Percentiles rank a stretch among this genome's conserved stretches.
Conservation (phyloP, 2,113 vertebrate species). For the Urocolius indicus region DNA sequence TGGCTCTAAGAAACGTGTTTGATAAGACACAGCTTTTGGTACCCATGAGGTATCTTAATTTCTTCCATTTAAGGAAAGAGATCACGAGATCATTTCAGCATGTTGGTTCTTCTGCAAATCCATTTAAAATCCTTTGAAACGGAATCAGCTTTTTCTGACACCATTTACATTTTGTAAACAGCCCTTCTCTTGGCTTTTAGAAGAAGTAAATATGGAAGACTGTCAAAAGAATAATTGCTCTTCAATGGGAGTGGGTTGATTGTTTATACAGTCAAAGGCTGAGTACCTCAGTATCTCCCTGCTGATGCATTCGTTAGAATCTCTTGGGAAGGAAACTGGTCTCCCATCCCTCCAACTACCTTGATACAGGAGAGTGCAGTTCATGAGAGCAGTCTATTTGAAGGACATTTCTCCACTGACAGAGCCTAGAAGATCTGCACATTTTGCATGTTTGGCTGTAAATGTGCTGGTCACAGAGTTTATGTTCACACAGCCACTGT, state of each 20-base stretch:
- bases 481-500: background rate
- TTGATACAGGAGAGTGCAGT: background rate
- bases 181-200: background rate
- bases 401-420: background rate
- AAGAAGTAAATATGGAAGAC: background rate
- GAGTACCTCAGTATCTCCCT: background rate
- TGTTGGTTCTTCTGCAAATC: background rate
- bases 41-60: background rate
- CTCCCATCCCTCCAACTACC: background rate
- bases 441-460: background rate
- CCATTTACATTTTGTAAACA: background rate
- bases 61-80: background rate
- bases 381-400: background rate
- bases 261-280: background rate
- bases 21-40: background rate
- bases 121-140: background rate
- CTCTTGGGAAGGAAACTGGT: background rate
- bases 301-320: background rate
- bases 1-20: background rate
- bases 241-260: background rate
- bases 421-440: background rate
- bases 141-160: background rate
- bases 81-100: background rate
- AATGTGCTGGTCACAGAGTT: background rate
- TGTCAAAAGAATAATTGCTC: background rate